Percentiles rank a stretch among this genome's conserved stretches.
phyloP scores from a whole-genome alignment of 1,140 invertebrate species.

The Drosophila cardini region DNA sequence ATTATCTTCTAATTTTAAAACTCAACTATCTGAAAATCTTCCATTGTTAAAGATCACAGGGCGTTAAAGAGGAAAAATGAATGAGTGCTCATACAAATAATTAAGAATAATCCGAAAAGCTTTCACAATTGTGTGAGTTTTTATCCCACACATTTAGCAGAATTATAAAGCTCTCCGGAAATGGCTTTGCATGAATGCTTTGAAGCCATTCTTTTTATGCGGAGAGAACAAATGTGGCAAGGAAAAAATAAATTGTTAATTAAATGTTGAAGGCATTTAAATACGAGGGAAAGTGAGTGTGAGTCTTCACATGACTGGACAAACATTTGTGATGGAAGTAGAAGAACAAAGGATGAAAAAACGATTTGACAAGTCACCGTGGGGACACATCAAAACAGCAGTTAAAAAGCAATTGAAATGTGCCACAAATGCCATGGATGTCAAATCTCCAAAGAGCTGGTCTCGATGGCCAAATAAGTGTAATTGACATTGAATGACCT shows the following conservation, averaged over 20 bases:
- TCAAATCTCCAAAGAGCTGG: slow-evolving; percentile 53
- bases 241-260: slow-evolving; percentile 73
- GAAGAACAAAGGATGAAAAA: slow-evolving; percentile 21
- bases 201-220: slow-evolving; percentile 27
- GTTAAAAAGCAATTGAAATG: slow-evolving; percentile 75
- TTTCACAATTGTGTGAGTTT: background rate
- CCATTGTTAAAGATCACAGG: background rate
- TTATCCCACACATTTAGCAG: slow-evolving; percentile 11
- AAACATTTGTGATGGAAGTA: slow-evolving; percentile 29
- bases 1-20: too few species aligned
- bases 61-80: background rate
- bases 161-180: slow-evolving; percentile 35
- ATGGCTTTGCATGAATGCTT: slow-evolving; percentile 35
- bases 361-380: slow-evolving; percentile 13
- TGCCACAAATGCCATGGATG: slow-evolving; percentile 39
- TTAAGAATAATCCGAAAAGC: slow-evolving; percentile 9
- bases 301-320: slow-evolving; percentile 65
- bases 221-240: slow-evolving; percentile 41
- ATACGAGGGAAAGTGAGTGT: slow-evolving; percentile 8
- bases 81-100: background rate
- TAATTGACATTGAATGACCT: slow-evolving; percentile 76
- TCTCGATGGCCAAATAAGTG: slow-evolving; percentile 26
- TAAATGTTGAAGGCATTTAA: slow-evolving; percentile 49
- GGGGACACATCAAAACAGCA: slow-evolving; percentile 51
- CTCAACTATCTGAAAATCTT: background rate